Conservation (phyloP, 2,113 vertebrate genomes). For the Brienomyrus brachyistius region DNA sequence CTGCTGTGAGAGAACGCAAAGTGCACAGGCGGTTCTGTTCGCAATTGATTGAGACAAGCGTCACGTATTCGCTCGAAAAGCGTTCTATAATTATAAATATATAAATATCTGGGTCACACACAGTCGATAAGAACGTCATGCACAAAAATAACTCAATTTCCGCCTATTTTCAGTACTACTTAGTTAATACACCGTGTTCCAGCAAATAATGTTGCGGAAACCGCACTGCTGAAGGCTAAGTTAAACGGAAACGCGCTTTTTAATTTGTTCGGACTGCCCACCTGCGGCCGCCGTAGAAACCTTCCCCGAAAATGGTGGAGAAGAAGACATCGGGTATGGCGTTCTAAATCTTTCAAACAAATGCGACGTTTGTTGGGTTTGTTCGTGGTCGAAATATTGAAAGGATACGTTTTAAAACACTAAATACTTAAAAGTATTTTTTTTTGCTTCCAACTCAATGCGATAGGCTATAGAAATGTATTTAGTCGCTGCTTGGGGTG, state of each 20-base stretch:
- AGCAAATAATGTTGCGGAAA: not conserved
- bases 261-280: not conserved
- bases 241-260: not conserved
- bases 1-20: not conserved
- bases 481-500: not conserved
- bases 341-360: not conserved
- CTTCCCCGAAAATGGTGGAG: constrained; percentile 33
- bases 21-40: not conserved
- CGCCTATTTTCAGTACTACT: not conserved
- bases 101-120: not conserved
- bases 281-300: not conserved
- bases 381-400: not conserved
- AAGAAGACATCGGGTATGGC: constrained; percentile 22
- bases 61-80: not conserved
- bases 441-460: not conserved
- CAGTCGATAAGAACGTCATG: not conserved
- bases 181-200: not conserved
- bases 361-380: not conserved
- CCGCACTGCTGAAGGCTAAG: not conserved
- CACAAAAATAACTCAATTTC: not conserved
- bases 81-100: not conserved
- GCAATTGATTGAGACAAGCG: not conserved
- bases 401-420: not conserved
- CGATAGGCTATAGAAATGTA: not conserved
- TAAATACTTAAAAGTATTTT: not conserved